Conservation (phyloP, 2,888 invertebrate genomes). For the Argyresthia goedartella region DNA sequence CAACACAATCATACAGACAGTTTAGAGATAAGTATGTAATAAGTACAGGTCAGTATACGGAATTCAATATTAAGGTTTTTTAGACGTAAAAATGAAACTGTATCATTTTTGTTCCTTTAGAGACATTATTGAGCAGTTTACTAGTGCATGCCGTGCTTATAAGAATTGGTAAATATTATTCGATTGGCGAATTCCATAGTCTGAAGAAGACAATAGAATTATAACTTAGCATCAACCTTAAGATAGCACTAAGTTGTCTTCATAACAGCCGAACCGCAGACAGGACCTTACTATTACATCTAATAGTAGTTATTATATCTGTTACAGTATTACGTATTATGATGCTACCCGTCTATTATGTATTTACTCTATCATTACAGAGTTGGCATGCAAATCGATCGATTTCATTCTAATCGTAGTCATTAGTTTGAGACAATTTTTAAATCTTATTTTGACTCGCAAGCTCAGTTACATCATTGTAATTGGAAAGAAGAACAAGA, state of each 20-base stretch:
- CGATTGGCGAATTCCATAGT: no score
- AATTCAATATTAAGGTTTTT: no score
- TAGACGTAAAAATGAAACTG: no score
- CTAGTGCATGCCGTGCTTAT: no score
- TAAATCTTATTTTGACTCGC: background rate
- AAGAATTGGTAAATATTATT: no score
- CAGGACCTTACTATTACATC: slow-evolving; percentile 7
- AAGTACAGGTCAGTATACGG: no score
- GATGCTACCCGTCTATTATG: no score
- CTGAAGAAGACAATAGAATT: slow-evolving; percentile 13
- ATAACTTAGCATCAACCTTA: slow-evolving; percentile 8
- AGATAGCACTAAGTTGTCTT: slow-evolving; percentile 9
- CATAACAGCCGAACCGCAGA: slow-evolving; percentile 8
- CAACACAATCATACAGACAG: no score
- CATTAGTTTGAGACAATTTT: background rate
- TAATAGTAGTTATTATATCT: slow-evolving; percentile 12
- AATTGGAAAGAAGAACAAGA: background rate
- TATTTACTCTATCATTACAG: slow-evolving; percentile 19
- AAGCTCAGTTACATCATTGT: slow-evolving; percentile 2
- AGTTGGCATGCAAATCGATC: slow-evolving; percentile 17
- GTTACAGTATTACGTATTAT: background rate
- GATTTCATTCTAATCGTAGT: slow-evolving; percentile 18
- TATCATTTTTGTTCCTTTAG: no score
- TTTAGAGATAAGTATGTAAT: no score
- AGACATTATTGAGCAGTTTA: no score